Percentiles rank a stretch among this genome's conserved stretches.
Evolutionary conservation across 2,113 vertebrate species (phyloP).

Genomic region (Leucosticte australis): DNA sequence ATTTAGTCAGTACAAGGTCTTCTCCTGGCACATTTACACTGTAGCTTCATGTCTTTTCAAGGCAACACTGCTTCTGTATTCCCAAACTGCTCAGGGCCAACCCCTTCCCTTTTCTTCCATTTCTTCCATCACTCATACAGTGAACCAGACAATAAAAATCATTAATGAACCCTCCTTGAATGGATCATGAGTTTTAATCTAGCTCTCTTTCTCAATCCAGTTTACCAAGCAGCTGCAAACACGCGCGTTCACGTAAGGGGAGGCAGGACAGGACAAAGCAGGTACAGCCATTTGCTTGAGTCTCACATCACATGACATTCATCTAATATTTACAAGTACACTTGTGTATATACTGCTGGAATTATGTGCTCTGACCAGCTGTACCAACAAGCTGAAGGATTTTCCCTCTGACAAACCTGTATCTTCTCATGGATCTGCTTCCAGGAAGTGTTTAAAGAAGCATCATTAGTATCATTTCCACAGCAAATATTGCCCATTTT

Average conservation of each 20-base stretch:
- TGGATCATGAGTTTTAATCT: background rate
- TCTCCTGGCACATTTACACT: background rate
- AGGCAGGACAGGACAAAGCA: background rate
- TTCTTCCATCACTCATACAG: background rate
- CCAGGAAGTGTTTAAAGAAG: background rate
- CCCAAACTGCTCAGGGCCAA: background rate
- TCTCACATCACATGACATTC: background rate
- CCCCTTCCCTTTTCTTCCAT: background rate
- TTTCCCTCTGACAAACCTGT: background rate
- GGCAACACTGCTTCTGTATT: background rate
- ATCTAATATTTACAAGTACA: background rate
- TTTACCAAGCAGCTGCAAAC: background rate
- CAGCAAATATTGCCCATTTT: background rate
- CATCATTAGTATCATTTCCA: background rate
- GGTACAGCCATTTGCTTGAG: background rate
- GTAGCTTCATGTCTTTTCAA: background rate
- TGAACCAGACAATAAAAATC: background rate
- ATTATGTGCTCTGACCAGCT: background rate
- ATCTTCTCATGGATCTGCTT: background rate
- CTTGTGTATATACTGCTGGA: background rate
- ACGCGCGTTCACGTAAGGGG: fast-evolving
- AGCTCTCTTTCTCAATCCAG: background rate
- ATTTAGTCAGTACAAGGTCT: background rate
- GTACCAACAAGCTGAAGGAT: background rate
- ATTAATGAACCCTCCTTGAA: background rate